Evolutionary conservation across 2,888 invertebrate genomes (phyloP), one percentile per base, ranked within the genome.

Genomic region (Vannuccia rotundouncinata): DNA sequence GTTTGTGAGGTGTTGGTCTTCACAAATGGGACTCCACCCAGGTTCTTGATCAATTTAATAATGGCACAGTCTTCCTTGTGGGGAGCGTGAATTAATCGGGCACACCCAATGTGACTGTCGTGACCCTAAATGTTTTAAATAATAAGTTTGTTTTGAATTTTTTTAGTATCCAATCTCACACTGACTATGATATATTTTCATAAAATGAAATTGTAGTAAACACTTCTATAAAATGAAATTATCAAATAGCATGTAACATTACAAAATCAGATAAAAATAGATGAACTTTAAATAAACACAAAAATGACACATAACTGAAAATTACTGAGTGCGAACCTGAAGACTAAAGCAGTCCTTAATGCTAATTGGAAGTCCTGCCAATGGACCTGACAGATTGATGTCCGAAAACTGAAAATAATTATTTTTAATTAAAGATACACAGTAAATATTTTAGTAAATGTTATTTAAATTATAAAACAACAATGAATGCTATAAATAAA

Each of bases 1-100:
- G 84, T 85, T 82, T 87, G 88, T 0, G 88, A 87, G 10, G 88
- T 85, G 83, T 89, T 89, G 5, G 89, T 89, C 82, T 85, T 84
- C 76, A 84, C 87, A 84, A 86, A 88, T 0, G 88, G 88, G 29
- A 89, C 84, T 1, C 87, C 89, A 29, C 89, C 89, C 13, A 82
- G 82, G 10, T 76, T 31, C 29, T 81, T 29, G 77, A 81, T 29
- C n/a, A 81, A 29, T 59, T 74, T 74, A 77, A 80, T 77, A 1
- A 81, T 17, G 29, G 80, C 22, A 74, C 80, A 81, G 5, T 79
- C 77, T 17, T 81, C 78, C 2, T 13, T 45, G 29, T 59, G 31
- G 0, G 82, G 82, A 78, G 77, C 74, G 29, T 80, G 66, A n/a
- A 79, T 59, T 1, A 80, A 66, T 28, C 66, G 31, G 13, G 79